Conservation (phyloP, 2,888 invertebrate genomes). For the Conchocele bisecta region DNA sequence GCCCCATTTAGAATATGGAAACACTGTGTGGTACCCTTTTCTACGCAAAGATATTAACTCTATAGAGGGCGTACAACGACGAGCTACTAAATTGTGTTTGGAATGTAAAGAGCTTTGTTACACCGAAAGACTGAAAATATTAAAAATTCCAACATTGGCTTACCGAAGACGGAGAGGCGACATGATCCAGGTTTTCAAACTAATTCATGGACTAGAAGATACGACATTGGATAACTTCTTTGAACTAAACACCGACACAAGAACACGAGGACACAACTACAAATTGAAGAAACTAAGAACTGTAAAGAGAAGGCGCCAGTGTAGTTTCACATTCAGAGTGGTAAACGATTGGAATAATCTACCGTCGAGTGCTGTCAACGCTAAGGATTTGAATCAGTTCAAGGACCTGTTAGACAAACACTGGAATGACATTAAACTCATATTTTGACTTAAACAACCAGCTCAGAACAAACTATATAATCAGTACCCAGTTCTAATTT, state of each 20-base stretch:
- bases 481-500: too few relatives aligned
- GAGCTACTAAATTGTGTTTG: constrained; percentile 13
- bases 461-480: too few relatives aligned
- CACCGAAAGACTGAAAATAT: constrained; percentile 2
- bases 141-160: constrained; percentile 3
- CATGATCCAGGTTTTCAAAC: constrained; percentile 12
- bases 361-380: not conserved
- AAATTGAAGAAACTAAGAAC: not conserved
- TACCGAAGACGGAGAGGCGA: constrained; percentile 5
- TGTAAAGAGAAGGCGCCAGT: not conserved
- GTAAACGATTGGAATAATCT: not conserved
- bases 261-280: not conserved
- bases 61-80: constrained; percentile 7
- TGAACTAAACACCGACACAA: not conserved
- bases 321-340: not conserved
- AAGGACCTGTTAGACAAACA: not conserved
- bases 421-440: too few relatives aligned
- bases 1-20: not conserved
- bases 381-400: not conserved
- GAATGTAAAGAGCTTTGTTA: not conserved
- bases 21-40: not conserved
- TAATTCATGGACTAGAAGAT: not conserved
- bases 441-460: too few relatives aligned
- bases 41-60: not conserved
- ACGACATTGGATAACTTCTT: too few relatives aligned